Evolutionary conservation across 2,113 vertebrate genomes (phyloP), one percentile per base, ranked within the genome.

Genomic region (Scophthalmus maximus): DNA sequence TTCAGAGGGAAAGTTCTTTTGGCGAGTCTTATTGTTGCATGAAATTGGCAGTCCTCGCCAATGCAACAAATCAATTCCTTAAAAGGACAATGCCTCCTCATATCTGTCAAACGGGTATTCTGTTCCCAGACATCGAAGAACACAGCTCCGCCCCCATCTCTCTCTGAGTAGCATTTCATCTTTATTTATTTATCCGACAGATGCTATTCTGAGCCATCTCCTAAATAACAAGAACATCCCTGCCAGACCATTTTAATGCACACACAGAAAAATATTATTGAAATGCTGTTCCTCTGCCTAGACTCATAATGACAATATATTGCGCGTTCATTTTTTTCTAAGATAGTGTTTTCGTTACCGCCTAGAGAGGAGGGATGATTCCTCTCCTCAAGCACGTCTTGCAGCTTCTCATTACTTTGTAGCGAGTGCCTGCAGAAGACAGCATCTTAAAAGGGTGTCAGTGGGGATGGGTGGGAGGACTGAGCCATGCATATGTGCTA

Each of bases 171-270:
- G 29, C 77, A 68, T 81, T 89, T 87, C 47, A 82, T 83, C 58
- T 83, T 76, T 82, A 70, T 89, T 85, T 74, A 79, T 80, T 71
- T 73, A 71, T 58, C 70, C 8, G 71, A 72, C 79, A 76, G 68
- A 83, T 81, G 68, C 63, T 79, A 30, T 82, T 86, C 57, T 17
- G 5, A 64, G 46, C 72, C 29, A 40, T 76, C 67, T 69, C 34
- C 60, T 63, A 47, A 76, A 76, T 76, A 78, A 73, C 42, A 23
- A 79, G 66, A 65, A 40, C 53, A 76, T 62, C 38, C 27, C 60
- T 68, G 61, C 59, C 66, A 72, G 63, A 79, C 44, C 4, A 6
- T 55, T 60, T 83, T 55, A 80, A 79, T 85, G 69, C 78, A 84
- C 73, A 66, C 50, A 62, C 68, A 86, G 80, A 73, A 49, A 53